Conservation (phyloP, 2,797 vertebrate species). For the Gymnothorax reevesii region DNA sequence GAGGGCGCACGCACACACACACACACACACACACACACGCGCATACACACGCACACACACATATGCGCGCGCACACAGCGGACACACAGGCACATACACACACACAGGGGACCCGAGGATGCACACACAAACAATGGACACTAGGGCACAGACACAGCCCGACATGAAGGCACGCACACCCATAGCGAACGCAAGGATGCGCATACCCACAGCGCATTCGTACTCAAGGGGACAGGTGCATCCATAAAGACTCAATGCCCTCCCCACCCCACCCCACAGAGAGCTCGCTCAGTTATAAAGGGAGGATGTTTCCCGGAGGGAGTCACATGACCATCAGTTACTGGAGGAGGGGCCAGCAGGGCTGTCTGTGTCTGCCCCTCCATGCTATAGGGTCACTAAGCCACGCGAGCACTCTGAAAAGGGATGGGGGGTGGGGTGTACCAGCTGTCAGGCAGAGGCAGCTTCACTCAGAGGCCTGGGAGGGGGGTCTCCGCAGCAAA, state of each 20-base stretch:
- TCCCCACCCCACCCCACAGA: constrained; percentile 21
- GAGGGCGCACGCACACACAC: neutral
- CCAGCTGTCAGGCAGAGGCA: constrained; percentile 47
- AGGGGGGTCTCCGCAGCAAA: neutral
- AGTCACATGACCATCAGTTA: neutral
- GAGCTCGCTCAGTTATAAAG: constrained; percentile 20
- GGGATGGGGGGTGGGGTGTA: constrained; percentile 28
- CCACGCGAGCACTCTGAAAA: constrained; percentile 42
- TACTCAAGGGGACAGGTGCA: neutral
- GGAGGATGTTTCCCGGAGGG: neutral
- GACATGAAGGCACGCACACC: too few species aligned
- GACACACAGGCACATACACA: neutral
- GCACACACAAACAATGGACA: neutral
- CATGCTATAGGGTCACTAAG: constrained; percentile 50
- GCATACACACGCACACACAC: neutral
- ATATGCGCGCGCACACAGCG: neutral
- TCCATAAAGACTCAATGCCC: constrained; percentile 20
- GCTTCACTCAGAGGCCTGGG: constrained; percentile 42
- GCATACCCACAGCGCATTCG: neutral
- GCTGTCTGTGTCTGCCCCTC: constrained; percentile 26
- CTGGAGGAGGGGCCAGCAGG: constrained; percentile 13
- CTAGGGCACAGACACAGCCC: neutral
- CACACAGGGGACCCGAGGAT: neutral
- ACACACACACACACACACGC: neutral
- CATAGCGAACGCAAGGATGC: too few species aligned